These are phyloP conservation scores for Cinclus mexicanus DNA, from an alignment of 2,113 vertebrate species.

Conservation along the genomic window DNA sequence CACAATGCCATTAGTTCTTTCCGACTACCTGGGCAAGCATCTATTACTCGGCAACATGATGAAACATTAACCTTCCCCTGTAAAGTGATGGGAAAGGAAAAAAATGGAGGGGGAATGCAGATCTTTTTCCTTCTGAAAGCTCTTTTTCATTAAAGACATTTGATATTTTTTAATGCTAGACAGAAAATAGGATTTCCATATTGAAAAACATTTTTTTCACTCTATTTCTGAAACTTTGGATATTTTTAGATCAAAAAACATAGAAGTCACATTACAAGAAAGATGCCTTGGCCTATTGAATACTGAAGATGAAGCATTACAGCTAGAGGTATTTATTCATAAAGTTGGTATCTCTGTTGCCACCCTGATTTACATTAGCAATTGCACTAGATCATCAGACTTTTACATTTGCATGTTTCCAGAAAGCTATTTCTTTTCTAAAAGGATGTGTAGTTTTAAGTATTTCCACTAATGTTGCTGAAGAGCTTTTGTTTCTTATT, in stretches of 20 bases:
- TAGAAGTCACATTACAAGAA: background rate
- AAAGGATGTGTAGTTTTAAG: background rate
- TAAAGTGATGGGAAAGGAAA: background rate
- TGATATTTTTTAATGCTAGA: background rate
- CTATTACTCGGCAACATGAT: background rate
- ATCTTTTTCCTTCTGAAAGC: background rate
- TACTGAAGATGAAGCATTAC: background rate
- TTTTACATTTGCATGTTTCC: background rate
- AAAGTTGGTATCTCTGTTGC: background rate
- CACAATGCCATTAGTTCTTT: background rate
- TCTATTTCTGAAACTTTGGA: background rate
- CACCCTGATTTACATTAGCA: background rate
- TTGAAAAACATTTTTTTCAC: background rate
- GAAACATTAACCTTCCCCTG: background rate
- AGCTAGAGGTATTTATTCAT: background rate
- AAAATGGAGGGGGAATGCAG: background rate
- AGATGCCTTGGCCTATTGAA: background rate
- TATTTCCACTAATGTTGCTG: background rate
- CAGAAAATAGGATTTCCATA: background rate
- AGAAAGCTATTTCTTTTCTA: background rate
- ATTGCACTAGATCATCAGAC: background rate
- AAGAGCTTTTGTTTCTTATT: background rate
- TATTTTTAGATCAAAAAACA: background rate
- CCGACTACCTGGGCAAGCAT: background rate
- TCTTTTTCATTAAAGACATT: background rate